Conservation (phyloP, 2,888 invertebrate species). For the Carpatolechia fugitivella region DNA sequence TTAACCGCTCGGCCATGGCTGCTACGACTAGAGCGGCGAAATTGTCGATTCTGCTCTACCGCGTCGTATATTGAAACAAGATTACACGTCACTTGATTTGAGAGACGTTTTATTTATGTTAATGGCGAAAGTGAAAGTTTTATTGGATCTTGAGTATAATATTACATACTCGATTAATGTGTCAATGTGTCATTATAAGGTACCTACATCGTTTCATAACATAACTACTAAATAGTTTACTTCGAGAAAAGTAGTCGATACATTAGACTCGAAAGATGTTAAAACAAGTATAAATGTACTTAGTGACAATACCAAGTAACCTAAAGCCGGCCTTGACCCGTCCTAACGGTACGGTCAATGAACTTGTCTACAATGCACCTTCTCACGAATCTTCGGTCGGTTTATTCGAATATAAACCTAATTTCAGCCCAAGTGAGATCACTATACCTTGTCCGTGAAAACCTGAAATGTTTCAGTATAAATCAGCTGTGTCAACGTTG, state of each 20-base stretch:
- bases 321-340: conserved; percentile 1
- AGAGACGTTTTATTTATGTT: background rate
- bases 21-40: conserved; percentile 46
- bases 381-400: background rate
- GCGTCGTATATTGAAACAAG: background rate
- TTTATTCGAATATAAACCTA: background rate
- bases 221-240: no score
- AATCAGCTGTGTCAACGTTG: conserved; percentile 4
- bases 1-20: conserved; percentile 94
- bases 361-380: background rate
- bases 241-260: no score
- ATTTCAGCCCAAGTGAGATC: background rate
- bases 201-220: background rate
- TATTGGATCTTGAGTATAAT: background rate
- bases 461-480: background rate
- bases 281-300: no score
- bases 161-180: no score
- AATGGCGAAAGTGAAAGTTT: no score
- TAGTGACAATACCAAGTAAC: background rate
- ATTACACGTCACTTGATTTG: background rate
- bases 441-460: background rate
- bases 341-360: conserved; percentile 10
- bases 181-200: no score
- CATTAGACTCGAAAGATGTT: no score
- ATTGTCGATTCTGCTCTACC: conserved; percentile 23